Evolutionary conservation across 1,140 invertebrate species (phyloP).

Genomic region (Augochlora pura): DNA sequence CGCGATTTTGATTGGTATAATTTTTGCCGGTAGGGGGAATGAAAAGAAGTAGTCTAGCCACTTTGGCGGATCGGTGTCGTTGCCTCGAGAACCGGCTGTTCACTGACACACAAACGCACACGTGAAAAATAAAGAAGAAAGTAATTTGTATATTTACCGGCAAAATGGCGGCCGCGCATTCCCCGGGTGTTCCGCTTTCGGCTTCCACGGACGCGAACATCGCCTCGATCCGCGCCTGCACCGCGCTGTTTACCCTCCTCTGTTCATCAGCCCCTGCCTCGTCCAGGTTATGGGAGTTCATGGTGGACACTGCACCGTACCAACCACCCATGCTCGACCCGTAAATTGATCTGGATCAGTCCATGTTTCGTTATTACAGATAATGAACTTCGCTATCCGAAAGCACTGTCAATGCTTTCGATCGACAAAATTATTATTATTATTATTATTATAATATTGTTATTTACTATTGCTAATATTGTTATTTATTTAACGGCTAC

Average conservation of each 20-base stretch:
- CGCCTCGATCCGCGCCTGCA: conserved; percentile 91
- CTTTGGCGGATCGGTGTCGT: neutral
- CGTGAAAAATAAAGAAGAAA: conserved; percentile 14
- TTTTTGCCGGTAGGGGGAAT: neutral
- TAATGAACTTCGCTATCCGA: no score
- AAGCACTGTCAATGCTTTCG: no score
- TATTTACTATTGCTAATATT: no score
- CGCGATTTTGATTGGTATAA: no score
- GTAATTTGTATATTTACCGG: conserved; percentile 65
- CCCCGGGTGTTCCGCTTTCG: conserved; percentile 80
- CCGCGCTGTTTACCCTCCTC: conserved; percentile 84
- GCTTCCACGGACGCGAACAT: conserved; percentile 90
- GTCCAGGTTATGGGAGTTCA: conserved; percentile 53
- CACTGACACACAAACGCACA: neutral
- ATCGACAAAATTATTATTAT: no score
- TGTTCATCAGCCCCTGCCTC: conserved; percentile 71
- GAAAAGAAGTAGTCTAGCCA: neutral
- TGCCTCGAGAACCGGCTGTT: neutral
- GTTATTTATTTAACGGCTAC: no score
- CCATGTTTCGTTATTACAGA: no score
- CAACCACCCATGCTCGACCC: conserved; percentile 71
- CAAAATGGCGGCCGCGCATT: conserved; percentile 77
- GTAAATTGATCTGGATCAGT: conserved; percentile 68
- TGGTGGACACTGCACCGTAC: conserved; percentile 62
- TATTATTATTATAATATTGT: no score